Evolutionary conservation across 2,888 invertebrate genomes (phyloP), one percentile per base, ranked within the genome.

Genomic region (Elmis aenea): DNA sequence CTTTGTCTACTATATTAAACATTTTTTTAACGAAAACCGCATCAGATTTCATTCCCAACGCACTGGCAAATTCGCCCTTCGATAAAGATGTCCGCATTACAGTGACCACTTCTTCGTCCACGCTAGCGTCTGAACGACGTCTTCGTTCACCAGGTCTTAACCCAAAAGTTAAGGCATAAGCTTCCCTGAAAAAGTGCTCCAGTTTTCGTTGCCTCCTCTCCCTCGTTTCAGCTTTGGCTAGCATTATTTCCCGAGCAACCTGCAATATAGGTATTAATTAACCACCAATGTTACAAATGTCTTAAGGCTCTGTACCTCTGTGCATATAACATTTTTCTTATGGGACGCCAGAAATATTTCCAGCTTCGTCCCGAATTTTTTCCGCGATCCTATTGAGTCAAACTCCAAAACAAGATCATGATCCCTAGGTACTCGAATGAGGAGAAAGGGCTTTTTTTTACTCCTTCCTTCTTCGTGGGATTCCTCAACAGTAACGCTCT

Each of bases 1-100:
- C 92, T 61, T 92, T 93, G 64, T 95, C 94, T 0, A 94, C 93
- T 55, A 94, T 93, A 55, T 94, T 93, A 63, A 96, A 96, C 95
- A 96, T 95, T 68, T 93, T 90, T 57, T 89, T 83, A 0, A 96
- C 94, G 62, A 96, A 96, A 33, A 95, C 85, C 12, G 93, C 94
- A 56, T 93, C 90, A 0, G 89, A 74, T 62, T 87, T 87, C 96
- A 96, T 96, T 21, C 95, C 96, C 3, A 96, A 71, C 0, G 95
- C 95, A 32, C 88, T 89, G 0, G 95, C 95, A 58, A 96, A 94
- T 67, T 96, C 95, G 28, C 85, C 77, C 59, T 89, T 90, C 0
- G 92, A 91, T 38, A 94, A 65, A 0, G 91, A 91, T 0, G 93
- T 94, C 30, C 92, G 72, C 93, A 93, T 94, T 0, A 92, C 91